Base-by-base conservation (phyloP, 2,113 vertebrate genomes). In the Brachirus orientalis region DNA sequence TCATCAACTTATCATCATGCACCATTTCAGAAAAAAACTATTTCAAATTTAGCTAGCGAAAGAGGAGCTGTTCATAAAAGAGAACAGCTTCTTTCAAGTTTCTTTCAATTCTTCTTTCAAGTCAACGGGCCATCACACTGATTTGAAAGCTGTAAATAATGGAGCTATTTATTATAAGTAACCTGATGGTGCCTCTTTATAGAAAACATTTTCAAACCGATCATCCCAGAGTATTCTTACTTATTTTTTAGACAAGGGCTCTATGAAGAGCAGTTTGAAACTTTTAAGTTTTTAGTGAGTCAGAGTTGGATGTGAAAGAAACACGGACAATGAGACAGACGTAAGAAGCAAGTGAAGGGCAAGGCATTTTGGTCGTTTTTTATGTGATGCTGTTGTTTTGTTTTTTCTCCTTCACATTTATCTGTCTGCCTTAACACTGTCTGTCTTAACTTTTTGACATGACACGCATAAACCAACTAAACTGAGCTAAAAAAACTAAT, bases 301-400 rank as follows among this genome's bases (percentile, higher is more conserved):
- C 61, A 48, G 50, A 57, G 45, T 43, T 62, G 19, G 45, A 71
- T 55, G 18, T 0, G 4, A 44, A 6, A 4, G 36, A 47, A 51
- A 55, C 40, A 4, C 1, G 52, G 13, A 74, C 33, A 36, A 50
- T 22, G 10, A 59, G 12, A 58, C 10, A 71, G 40, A 22, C n/a
- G 10, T 8, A 44, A 67, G 51, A 57, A 51, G 69, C n/a, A 63
- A 71, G 53, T n/a, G n/a, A 56, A 57, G 59, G 41, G 10, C 45
- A 56, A 67, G 58, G 61, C 62, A 41, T 70, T 51, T 18, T 56
- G 61, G 18, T 28, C n/a, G 54, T 75, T 41, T 20, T 74, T 70
- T 13, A 18, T 71, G 57, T 54, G 38, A 58, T 63, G 44, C 28
- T 22, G 22, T 50, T 72, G n/a, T 56, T 62, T 63, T 79, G 48